Percentiles rank a stretch among this genome's conserved stretches.
Conservation (phyloP, 1,140 invertebrate species). For the Gryllus bimaculatus region DNA sequence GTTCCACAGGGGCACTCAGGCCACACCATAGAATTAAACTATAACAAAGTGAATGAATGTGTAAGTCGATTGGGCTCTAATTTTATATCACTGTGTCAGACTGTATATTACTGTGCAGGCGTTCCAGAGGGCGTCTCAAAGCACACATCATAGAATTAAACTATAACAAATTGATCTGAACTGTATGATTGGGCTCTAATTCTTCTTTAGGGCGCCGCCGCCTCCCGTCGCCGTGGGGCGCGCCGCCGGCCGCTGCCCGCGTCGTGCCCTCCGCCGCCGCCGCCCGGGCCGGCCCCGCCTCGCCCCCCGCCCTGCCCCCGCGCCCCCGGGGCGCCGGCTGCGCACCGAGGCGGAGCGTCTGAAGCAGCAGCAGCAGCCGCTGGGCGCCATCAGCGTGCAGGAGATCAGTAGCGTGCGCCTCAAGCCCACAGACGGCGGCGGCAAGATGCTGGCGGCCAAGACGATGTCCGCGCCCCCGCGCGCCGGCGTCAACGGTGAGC, state of each 20-base stretch:
- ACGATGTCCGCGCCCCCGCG: constrained; percentile 59
- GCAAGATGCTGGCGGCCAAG: constrained; percentile 59
- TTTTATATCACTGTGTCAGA: no score
- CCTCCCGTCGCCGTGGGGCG: constrained; percentile 38
- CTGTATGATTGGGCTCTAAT: no score
- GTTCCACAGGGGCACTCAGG: no score
- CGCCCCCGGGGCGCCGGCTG: neutral
- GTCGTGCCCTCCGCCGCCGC: neutral
- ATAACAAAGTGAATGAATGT: no score
- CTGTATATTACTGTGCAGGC: no score
- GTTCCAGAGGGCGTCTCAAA: no score
- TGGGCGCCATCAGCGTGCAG: constrained; percentile 74
- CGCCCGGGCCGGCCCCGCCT: constrained; percentile 21
- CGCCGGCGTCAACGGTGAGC: neutral
- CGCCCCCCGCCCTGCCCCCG: constrained; percentile 35
- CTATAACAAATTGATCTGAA: no score
- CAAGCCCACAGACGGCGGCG: constrained; percentile 44
- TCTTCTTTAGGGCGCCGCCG: constrained; percentile 39
- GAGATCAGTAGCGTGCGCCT: constrained; percentile 75
- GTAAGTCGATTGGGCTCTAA: no score
- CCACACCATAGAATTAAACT: no score
- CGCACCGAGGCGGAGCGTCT: neutral
- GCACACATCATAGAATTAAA: no score
- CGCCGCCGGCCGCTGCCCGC: neutral
- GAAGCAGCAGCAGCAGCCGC: constrained; percentile 47